Evolutionary conservation across 2,888 invertebrate genomes (phyloP).

Genomic region (Drosophila meridiana): DNA sequence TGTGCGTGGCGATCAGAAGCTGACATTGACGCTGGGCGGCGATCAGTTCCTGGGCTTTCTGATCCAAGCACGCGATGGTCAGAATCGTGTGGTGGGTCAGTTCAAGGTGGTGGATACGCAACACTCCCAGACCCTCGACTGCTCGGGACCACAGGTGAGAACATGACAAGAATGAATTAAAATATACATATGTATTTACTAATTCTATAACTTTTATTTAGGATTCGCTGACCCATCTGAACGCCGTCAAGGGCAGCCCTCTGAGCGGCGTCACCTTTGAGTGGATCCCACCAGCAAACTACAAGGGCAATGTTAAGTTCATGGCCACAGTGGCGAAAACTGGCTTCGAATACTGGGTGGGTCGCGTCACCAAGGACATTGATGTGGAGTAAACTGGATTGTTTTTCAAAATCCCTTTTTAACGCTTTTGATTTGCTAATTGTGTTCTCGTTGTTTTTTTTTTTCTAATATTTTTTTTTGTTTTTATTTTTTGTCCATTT

Average conservation of each 20-base stretch:
- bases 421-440: constrained; percentile 28
- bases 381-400: constrained; percentile 85
- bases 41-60: constrained; percentile 88
- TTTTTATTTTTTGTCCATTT: constrained; percentile 28
- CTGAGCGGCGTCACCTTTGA: constrained; percentile 87
- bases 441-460: constrained; percentile 22
- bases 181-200: not conserved
- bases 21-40: constrained; percentile 85
- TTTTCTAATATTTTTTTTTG: not conserved
- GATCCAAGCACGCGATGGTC: constrained; percentile 88
- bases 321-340: constrained; percentile 89
- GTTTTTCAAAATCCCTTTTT: constrained; percentile 33
- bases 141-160: constrained; percentile 75
- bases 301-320: constrained; percentile 88
- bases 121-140: constrained; percentile 83
- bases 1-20: constrained; percentile 84
- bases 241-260: constrained; percentile 86
- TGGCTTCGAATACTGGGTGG: constrained; percentile 91
- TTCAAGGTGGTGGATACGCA: constrained; percentile 86
- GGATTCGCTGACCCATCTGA: constrained; percentile 90
- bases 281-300: constrained; percentile 89
- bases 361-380: constrained; percentile 88
- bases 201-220: constrained; percentile 69
- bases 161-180: not conserved
- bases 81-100: constrained; percentile 87